phyloP scores from a whole-genome alignment of 2,797 vertebrate genomes.

The Falco cherrug region DNA sequence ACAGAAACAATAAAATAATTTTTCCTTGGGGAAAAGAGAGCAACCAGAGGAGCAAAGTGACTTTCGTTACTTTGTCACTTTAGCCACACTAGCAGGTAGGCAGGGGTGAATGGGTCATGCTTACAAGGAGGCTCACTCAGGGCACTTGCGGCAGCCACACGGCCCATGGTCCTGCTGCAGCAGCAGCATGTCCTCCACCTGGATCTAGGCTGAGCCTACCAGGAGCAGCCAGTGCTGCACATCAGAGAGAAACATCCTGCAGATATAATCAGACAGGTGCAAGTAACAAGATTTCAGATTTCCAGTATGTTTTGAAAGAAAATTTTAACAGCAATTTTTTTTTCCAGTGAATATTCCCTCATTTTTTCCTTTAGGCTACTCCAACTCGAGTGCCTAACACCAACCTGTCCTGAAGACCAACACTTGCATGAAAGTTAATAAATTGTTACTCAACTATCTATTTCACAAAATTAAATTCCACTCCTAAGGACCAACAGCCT shows the following conservation, averaged over 20 bases:
- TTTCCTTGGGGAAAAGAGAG: background rate
- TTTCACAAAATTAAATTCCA: background rate
- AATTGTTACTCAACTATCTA: background rate
- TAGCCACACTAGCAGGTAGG: background rate
- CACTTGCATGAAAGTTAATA: background rate
- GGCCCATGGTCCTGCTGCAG: fast-evolving
- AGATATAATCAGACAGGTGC: background rate
- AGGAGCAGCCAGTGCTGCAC: background rate
- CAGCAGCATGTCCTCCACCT: background rate
- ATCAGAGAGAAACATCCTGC: background rate
- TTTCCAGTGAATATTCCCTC: background rate
- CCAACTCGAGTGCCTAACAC: background rate
- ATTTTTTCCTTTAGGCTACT: background rate
- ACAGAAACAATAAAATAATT: background rate
- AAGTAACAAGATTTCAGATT: background rate
- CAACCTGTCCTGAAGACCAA: background rate
- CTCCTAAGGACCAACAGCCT: background rate
- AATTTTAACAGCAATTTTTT: background rate
- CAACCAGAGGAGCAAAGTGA: background rate
- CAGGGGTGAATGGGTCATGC: background rate
- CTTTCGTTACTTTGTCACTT: background rate
- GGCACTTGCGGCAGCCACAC: fast-evolving
- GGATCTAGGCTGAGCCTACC: background rate
- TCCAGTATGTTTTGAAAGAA: background rate
- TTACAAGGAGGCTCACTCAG: too few species aligned